Conservation (phyloP, 2,888 invertebrate species). For the Apamea crenata region DNA sequence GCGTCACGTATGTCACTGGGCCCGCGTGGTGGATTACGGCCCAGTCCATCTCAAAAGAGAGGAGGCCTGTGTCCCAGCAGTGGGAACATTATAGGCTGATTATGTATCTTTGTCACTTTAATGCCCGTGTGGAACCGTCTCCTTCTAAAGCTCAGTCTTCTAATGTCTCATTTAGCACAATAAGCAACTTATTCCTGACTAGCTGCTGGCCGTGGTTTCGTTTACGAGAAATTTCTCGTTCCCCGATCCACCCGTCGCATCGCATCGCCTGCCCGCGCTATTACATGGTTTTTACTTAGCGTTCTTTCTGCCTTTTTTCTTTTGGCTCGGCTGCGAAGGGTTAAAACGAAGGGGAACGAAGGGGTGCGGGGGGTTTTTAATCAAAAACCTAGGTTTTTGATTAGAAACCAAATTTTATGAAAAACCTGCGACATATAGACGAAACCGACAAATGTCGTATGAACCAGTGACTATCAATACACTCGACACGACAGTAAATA, state of each 20-base stretch:
- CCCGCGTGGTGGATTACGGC: background rate
- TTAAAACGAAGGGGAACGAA: too few species aligned
- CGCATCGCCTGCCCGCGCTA: background rate
- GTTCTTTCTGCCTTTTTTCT: background rate
- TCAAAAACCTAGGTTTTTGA: too few species aligned
- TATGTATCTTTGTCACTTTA: background rate
- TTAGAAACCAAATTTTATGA: too few species aligned
- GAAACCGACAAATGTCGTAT: too few species aligned
- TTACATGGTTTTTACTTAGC: background rate
- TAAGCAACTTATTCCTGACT: background rate
- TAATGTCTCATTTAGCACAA: background rate
- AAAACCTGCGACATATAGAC: too few species aligned
- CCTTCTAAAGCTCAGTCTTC: background rate
- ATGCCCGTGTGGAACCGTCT: too few species aligned
- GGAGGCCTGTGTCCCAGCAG: background rate
- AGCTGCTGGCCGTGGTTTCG: background rate
- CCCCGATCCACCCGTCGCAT: background rate
- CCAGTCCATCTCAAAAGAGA: background rate
- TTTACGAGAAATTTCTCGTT: background rate
- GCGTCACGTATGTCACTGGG: background rate
- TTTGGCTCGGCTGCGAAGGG: background rate
- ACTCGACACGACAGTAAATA: background rate
- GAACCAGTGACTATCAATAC: background rate
- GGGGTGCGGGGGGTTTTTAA: too few species aligned
- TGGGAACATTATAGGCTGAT: background rate